Percentiles rank a stretch among this genome's conserved stretches.
phyloP scores from a whole-genome alignment of 1,140 invertebrate species.

The Neotoxoptera formosana region DNA sequence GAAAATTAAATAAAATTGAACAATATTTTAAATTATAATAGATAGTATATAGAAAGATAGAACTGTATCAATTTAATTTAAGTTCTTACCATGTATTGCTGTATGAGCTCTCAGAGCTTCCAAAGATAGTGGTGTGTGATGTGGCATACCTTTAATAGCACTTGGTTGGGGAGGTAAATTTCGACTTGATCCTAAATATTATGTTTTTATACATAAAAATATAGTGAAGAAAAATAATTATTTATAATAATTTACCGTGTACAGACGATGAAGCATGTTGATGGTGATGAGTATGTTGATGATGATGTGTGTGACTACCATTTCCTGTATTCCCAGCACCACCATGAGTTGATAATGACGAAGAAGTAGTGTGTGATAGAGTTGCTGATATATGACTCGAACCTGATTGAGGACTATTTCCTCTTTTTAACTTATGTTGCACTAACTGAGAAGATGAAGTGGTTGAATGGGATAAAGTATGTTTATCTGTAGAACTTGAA shows the following conservation, averaged over 20 bases:
- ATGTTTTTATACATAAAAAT: neutral
- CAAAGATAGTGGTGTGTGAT: slow-evolving; percentile 66
- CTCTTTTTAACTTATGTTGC: slow-evolving; percentile 69
- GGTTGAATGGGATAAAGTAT: slow-evolving; percentile 73
- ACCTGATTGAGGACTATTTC: slow-evolving; percentile 64
- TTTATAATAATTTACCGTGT: slow-evolving; percentile 39
- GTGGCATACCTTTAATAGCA: slow-evolving; percentile 68
- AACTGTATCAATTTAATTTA: neutral
- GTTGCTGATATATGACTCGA: slow-evolving; percentile 62
- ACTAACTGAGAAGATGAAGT: slow-evolving; percentile 69
- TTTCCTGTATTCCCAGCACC: slow-evolving; percentile 64
- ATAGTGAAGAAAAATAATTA: neutral
- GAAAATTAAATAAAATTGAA: too few relatives aligned
- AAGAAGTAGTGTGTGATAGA: slow-evolving; percentile 62
- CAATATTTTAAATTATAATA: too few relatives aligned
- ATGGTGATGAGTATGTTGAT: slow-evolving; percentile 63
- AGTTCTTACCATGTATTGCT: slow-evolving; percentile 48
- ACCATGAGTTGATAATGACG: slow-evolving; percentile 64
- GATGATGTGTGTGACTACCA: slow-evolving; percentile 65
- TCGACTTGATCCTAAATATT: slow-evolving; percentile 46
- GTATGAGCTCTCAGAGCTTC: slow-evolving; percentile 70
- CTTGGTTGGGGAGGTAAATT: slow-evolving; percentile 50
- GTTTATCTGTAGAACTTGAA: slow-evolving; percentile 64
- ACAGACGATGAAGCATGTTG: slow-evolving; percentile 59
- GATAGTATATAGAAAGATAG: too few relatives aligned